Evolutionary conservation across 2,888 invertebrate species (phyloP).

Genomic region (Leptopterna dolabrata): DNA sequence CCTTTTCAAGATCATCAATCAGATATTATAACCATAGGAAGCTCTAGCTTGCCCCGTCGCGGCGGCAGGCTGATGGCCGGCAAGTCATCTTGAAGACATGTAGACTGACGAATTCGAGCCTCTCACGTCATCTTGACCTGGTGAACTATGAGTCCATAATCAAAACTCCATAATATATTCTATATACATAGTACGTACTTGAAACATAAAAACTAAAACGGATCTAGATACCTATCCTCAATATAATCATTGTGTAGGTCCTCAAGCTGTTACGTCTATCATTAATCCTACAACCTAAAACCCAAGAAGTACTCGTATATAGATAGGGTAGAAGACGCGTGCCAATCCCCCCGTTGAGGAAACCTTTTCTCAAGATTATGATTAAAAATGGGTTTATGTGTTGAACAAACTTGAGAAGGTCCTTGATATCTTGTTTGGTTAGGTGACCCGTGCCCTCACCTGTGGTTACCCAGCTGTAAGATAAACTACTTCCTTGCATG

Average conservation of each 20-base stretch:
- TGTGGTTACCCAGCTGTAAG: slow-evolving; percentile 53
- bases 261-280: too few species aligned
- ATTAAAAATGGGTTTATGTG: background rate
- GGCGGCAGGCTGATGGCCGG: background rate
- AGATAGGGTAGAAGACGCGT: background rate
- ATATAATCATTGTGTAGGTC: too few species aligned
- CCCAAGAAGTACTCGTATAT: too few species aligned
- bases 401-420: slow-evolving; percentile 41
- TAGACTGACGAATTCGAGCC: background rate
- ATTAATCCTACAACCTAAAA: too few species aligned
- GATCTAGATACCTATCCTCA: too few species aligned
- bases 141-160: background rate
- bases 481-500: slow-evolving; percentile 44
- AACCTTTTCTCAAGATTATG: slow-evolving; percentile 42
- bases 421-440: slow-evolving; percentile 39
- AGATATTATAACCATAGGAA: background rate
- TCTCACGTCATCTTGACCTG: background rate
- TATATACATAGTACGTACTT: too few species aligned
- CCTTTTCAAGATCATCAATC: background rate
- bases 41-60: background rate
- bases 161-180: too few species aligned
- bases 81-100: background rate
- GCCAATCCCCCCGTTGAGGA: background rate
- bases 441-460: slow-evolving; percentile 54
- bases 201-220: too few species aligned